Base-by-base conservation (phyloP, 92 coral and sea anemone species). In the Parazoanthus atlanticus region DNA sequence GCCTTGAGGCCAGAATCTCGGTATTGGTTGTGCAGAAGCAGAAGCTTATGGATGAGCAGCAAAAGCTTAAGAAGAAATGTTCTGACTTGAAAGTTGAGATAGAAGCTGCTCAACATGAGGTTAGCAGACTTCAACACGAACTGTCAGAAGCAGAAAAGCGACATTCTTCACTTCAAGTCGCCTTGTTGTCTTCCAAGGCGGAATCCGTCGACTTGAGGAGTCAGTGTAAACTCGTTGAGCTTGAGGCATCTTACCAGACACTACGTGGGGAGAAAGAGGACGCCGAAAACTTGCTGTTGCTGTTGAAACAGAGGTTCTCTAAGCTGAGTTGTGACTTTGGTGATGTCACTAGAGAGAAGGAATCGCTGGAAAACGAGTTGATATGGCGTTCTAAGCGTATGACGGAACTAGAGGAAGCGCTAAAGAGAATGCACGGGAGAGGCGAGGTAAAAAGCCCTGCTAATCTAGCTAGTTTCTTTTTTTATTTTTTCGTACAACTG, bases 251-350 rank as follows among this genome's bases (percentile, higher is more conserved):
- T 56, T 90, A 78, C 34, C 75, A 86, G 33, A 90, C 86, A 25
- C 61, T 90, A 43, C 82, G 70, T 12, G 85, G 89, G 31, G 92
- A 90, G 71, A 88, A 90, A 46, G 92, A 90, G 26, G 92, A 90
- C 34, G 90, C 90, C 19, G 89, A 90, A 73, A 79, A 86, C 33
- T 31, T 73, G 8, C 32, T 90, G 65, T 47, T 85, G 40, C 77
- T 78, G 82, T 72, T 90, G 16, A 84, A 85, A 52, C 76, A 90
- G 69, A 90, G 84, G 66, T 80, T 85, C 65, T 79, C 88, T 72
- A 90, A 90, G 71, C 64, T 90, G 54, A 86, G 77, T 13, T 78
- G 81, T 54, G 84, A 84, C 33, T 78, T 73, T 72, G 64, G 89
- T 58, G 90, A 90, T 19, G 82, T 90, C 26, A 73, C 41, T 29